Base-by-base conservation (phyloP, 2,113 vertebrate species). In the Gila orcuttii region DNA sequence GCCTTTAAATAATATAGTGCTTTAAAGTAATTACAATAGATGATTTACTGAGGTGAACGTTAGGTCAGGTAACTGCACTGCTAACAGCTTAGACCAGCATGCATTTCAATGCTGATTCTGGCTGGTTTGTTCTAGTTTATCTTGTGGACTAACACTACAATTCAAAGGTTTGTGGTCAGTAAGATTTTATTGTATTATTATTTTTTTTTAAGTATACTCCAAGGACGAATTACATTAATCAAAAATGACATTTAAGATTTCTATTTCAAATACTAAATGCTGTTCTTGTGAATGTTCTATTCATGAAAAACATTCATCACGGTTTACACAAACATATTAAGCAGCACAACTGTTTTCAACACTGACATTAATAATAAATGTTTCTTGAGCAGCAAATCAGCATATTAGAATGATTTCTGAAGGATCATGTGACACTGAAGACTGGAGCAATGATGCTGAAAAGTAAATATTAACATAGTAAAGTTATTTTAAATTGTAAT, bases 21-120 rank as follows among this genome's bases (percentile, higher is more conserved):
- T 89, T 85, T 62, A 83, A 83, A 36, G 74, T 85, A 79, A 87
- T 87, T 87, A 85, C 21, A 33, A 57, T 55, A 50, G 42, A 79
- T 83, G 25, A 80, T 60, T 75, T 42, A 52, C 60, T 47, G 42
- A 79, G 84, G 84, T 79, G 78, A 86, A 52, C 25, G n/a, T 74
- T 25, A 79, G 87, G 79, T 86, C 84, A 86, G 19, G 7, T 77
- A 28, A 39, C 33, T 6, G 31, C 76, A 8, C 25, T 42, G 28
- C 47, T n/a, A 55, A 57, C 81, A 73, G 47, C n/a, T 57, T 28
- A 64, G n/a, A 59, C 68, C 1, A 71, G 36, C 36, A n/a, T n/a
- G 36, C 36, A 23, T 71, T 71, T 42, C 33, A 33, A 36, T 69
- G 17, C 9, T 11, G 33, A 69, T 39, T 21, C 3, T 2, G 66